A percentile compares a stretch with the other conserved stretches of the same genome.
phyloP scores from a whole-genome alignment of 2,888 invertebrate genomes.

The Lymantria dispar region DNA sequence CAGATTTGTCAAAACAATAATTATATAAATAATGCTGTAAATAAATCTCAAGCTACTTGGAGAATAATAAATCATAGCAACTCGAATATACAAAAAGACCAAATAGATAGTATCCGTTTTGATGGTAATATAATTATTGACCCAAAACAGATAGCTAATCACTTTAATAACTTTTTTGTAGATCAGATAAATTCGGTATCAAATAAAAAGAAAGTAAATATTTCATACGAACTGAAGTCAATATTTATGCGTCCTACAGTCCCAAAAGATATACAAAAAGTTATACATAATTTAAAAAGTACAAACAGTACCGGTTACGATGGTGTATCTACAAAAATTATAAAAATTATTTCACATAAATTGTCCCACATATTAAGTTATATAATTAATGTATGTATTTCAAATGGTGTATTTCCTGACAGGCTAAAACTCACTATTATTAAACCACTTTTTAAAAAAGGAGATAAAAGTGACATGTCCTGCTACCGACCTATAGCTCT shows the following conservation, averaged over 20 bases:
- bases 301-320: slow-evolving; percentile 14
- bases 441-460: slow-evolving; percentile 2
- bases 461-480: background rate
- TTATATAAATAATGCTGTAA: background rate
- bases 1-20: background rate
- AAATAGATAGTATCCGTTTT: background rate
- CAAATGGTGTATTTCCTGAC: background rate
- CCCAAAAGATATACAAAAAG: slow-evolving; percentile 5
- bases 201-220: background rate
- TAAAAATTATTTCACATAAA: slow-evolving; percentile 4
- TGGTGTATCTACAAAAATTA: slow-evolving; percentile 5
- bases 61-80: background rate
- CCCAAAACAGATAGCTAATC: background rate
- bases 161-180: background rate
- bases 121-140: background rate
- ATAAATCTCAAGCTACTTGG: slow-evolving; percentile 1
- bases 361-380: background rate
- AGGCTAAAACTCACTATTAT: slow-evolving; percentile 1
- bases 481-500: background rate
- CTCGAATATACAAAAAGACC: background rate
- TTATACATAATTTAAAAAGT: slow-evolving; percentile 10
- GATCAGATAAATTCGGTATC: background rate
- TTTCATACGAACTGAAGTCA: background rate
- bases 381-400: slow-evolving; percentile 1
- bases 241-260: slow-evolving; percentile 8